Conservation (phyloP, 2,888 invertebrate genomes). For the Thecophora atra region DNA sequence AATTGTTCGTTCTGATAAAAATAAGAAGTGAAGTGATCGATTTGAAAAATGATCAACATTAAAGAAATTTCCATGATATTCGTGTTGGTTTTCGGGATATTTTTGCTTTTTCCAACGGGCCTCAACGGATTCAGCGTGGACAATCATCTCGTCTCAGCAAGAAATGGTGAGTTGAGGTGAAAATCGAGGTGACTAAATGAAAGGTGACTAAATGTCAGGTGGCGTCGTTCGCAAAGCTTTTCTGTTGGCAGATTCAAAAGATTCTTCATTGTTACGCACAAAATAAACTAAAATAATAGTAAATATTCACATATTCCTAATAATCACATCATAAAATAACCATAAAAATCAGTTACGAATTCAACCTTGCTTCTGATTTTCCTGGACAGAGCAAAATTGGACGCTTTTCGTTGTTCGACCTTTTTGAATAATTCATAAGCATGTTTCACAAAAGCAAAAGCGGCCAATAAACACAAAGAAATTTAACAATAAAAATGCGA, state of each 20-base stretch:
- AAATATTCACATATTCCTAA: too few species aligned
- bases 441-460: background rate
- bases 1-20: background rate
- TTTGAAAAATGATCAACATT: constrained; percentile 29
- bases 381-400: background rate
- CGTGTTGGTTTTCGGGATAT: constrained; percentile 36
- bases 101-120: constrained; percentile 21
- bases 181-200: background rate
- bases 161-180: constrained; percentile 61
- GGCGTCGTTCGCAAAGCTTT: too few species aligned
- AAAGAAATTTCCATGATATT: constrained; percentile 35
- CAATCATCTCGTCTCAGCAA: constrained; percentile 63
- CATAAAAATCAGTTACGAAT: too few species aligned
- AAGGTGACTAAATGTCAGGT: too few species aligned
- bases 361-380: constrained; percentile 31
- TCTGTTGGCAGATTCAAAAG: too few species aligned
- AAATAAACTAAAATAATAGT: too few species aligned
- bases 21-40: constrained; percentile 9
- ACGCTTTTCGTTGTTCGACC: constrained; percentile 39
- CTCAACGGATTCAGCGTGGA: constrained; percentile 59
- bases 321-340: background rate
- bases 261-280: too few species aligned
- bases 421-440: constrained; percentile 43
- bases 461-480: constrained; percentile 2
- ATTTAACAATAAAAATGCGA: background rate